These are phyloP conservation scores for Drosophila monieri DNA, from an alignment of 2,888 invertebrate species.

Conservation along the genomic window DNA sequence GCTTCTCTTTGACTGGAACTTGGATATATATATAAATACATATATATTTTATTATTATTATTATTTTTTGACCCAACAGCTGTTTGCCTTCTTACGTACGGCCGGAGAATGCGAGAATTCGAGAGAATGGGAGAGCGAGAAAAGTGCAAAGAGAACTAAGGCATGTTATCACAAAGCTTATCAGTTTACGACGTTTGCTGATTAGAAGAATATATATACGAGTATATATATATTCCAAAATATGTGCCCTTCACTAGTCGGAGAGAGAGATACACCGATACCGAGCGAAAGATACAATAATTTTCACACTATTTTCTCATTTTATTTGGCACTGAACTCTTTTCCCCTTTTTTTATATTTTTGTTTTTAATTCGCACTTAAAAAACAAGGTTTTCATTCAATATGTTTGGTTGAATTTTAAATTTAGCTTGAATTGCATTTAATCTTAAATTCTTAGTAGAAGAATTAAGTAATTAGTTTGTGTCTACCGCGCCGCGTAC, in stretches of 20 bases:
- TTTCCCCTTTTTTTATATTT: background rate
- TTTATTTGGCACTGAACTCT: background rate
- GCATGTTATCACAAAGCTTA: constrained; percentile 44
- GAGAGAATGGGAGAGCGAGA: constrained; percentile 9
- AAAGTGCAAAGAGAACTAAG: constrained; percentile 6
- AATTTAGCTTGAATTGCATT: no score
- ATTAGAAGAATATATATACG: background rate
- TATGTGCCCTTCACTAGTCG: constrained; percentile 38
- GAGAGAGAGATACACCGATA: background rate
- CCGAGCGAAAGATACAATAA: background rate
- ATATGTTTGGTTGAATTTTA: no score
- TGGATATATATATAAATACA: background rate
- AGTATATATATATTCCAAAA: constrained; percentile 11
- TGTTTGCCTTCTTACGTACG: constrained; percentile 61
- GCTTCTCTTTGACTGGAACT: constrained; percentile 1
- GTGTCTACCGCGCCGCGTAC: constrained; percentile 40
- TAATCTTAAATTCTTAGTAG: no score
- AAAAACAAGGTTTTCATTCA: background rate
- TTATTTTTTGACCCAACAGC: constrained; percentile 51
- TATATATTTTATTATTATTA: constrained; percentile 2
- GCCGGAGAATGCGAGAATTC: constrained; percentile 25
- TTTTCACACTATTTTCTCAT: constrained; percentile 5
- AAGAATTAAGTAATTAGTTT: constrained; percentile 8
- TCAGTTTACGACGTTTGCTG: constrained; percentile 12
- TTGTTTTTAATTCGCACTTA: background rate